phyloP scores from a whole-genome alignment of 2,113 vertebrate species.

The Podiceps cristatus region DNA sequence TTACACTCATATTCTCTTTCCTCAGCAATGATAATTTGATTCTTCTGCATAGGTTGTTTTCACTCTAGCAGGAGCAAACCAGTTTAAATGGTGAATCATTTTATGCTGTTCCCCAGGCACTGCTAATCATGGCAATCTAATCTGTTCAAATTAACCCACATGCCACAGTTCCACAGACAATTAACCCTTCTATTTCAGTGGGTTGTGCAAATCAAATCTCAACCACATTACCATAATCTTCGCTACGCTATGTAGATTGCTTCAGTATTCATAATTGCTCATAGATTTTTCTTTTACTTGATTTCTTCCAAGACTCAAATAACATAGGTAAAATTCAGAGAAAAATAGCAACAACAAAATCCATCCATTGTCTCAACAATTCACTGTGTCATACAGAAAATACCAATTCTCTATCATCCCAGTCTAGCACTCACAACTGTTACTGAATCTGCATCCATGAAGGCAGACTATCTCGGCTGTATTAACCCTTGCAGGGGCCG shows the following conservation, averaged over 20 bases:
- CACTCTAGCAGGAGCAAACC: not conserved
- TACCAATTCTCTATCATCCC: not conserved
- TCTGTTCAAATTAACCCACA: slow-evolving; percentile 21
- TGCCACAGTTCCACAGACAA: not conserved
- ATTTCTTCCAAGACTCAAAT: not conserved
- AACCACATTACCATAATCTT: not conserved
- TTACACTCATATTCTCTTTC: not conserved
- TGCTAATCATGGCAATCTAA: not conserved
- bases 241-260: fast-evolving
- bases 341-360: not conserved
- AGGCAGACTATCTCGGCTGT: not conserved
- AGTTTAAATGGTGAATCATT: not conserved
- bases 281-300: not conserved
- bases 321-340: not conserved
- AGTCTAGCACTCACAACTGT: not conserved
- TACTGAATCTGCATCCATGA: not conserved
- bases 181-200: slow-evolving; percentile 14
- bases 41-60: not conserved
- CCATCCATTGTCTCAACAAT: not conserved
- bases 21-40: not conserved
- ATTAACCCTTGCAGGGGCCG: not conserved
- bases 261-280: not conserved
- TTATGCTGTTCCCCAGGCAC: not conserved
- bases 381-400: not conserved
- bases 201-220: not conserved